Conservation (phyloP, 2,113 vertebrate species). For the Etia nguti region DNA sequence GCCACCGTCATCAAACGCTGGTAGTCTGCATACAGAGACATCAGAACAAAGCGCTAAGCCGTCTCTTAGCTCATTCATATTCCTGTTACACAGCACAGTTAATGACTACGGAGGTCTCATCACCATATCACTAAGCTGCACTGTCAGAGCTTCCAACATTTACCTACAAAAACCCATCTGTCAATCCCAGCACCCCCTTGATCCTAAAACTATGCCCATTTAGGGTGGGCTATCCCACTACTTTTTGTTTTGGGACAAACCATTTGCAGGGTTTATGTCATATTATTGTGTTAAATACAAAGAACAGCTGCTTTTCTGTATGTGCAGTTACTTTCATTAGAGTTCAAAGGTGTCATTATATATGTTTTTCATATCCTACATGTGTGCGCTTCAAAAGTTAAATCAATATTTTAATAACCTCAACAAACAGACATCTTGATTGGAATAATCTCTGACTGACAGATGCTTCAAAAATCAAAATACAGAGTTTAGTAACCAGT, state of each 20-base stretch:
- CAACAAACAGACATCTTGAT: background rate
- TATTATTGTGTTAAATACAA: background rate
- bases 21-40: slow-evolving; percentile 77
- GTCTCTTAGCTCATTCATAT: background rate
- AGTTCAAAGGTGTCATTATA: background rate
- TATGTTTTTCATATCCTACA: background rate
- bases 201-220: background rate
- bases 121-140: background rate
- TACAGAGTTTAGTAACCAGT: background rate
- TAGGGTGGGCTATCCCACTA: background rate
- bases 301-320: background rate
- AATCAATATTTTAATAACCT: background rate
- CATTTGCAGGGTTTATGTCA: background rate
- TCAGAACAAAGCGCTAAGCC: background rate
- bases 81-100: background rate
- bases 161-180: background rate
- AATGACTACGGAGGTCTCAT: background rate
- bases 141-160: background rate
- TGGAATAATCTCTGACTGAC: background rate
- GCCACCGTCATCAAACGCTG: slow-evolving; percentile 95
- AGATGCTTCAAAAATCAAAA: background rate
- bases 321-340: background rate
- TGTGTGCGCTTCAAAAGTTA: background rate
- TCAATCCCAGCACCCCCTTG: background rate
- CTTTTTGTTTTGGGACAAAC: background rate